Conservation (phyloP, 2,888 invertebrate genomes). For the Dendrolimus pini region DNA sequence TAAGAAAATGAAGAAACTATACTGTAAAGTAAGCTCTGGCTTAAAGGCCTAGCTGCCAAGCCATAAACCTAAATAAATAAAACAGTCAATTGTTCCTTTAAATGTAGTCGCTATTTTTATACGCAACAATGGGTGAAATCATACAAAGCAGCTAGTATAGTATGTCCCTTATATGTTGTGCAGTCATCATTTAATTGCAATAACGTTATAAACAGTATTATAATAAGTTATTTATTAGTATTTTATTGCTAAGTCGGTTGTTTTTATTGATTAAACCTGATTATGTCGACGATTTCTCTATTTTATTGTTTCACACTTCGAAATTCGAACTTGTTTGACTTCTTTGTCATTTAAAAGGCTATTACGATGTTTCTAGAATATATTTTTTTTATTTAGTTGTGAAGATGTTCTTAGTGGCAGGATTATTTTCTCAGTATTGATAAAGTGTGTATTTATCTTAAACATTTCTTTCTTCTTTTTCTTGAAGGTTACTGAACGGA, state of each 20-base stretch:
- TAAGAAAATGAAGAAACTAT: too few relatives aligned
- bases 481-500: too few relatives aligned
- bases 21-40: too few relatives aligned
- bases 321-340: neutral
- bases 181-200: neutral
- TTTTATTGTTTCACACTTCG: neutral
- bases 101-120: too few relatives aligned
- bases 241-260: slow-evolving; percentile 1
- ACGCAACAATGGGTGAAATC: neutral
- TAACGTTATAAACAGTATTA: slow-evolving; percentile 6
- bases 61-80: too few relatives aligned
- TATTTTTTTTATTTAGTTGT: too few relatives aligned
- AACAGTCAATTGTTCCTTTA: too few relatives aligned
- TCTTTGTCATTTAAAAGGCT: neutral
- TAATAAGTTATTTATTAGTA: slow-evolving; percentile 20
- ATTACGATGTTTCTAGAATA: slow-evolving; percentile 11
- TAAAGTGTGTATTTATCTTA: too few relatives aligned
- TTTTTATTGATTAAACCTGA: neutral
- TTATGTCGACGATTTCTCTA: neutral
- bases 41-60: too few relatives aligned
- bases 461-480: too few relatives aligned
- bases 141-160: neutral
- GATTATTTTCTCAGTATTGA: too few relatives aligned
- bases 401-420: too few relatives aligned
- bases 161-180: neutral